Base-by-base conservation (phyloP, 2,888 invertebrate species). In the Epirrhoe tristata region DNA sequence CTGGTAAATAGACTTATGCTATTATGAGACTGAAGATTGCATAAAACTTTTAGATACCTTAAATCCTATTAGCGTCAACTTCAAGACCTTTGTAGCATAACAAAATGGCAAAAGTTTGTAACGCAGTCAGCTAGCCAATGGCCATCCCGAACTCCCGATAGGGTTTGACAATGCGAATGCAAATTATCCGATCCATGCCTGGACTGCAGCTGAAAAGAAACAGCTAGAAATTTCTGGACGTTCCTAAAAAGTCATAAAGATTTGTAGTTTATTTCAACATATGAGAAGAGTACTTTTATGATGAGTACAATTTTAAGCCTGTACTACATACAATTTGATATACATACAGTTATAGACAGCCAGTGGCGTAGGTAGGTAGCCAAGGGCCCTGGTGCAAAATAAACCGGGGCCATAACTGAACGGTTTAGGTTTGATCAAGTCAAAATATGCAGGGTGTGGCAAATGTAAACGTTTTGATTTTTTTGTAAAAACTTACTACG, bases 121-220 rank as follows among this genome's bases (percentile, higher is more conserved):
- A 79, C 84, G 80, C 77, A 83, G 83, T 83, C 82, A 86, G 84
- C 83, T 84, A 85, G 81, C 85, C 83, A 81, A 70, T 80, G 87
- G 82, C 82, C 84, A 84, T 88, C 88, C 77, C 83, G 74, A 86
- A 86, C 79, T 86, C 87, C 87, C 87, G 86, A 92, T 91, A 89
- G 88, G 87, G 88, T 89, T 88, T 88, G 91, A 91, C 91, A 91
- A 92, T 91, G 88, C 88, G 87, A 86, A 92, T 92, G 92, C 90
- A 92, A 91, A 93, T 92, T 90, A 86, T 86, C 84, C 84, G 78
- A 85, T 87, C 88, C 83, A 86, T 88, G 68, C 83, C 85, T 83
- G 84, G 79, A 79, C 82, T 57, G 4, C 52, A 67, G 67, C 31
- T 17, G 1, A 34, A 5, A 43, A 12, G 3, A 32, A 52, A 60